Evolutionary conservation across 2,797 vertebrate species (phyloP).

Genomic region (Acrossocheilus wenchowensis): DNA sequence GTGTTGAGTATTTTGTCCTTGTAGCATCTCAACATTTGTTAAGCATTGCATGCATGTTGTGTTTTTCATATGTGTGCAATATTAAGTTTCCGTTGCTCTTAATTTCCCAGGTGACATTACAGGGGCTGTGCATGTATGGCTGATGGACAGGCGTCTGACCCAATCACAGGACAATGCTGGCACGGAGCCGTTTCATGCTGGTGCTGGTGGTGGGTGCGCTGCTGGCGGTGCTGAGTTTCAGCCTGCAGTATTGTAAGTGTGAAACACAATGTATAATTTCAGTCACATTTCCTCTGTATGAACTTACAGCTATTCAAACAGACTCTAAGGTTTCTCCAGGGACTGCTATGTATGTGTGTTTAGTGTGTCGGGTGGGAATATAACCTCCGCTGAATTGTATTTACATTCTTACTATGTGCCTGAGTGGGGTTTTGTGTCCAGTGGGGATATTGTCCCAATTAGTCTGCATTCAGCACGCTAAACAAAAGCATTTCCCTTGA

Average conservation of each 20-base stretch:
- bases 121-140: conserved; percentile 50
- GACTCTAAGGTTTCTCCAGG: conserved; percentile 14
- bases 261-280: conserved; percentile 31
- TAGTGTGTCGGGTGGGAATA: conserved; percentile 33
- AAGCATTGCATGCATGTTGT: background rate
- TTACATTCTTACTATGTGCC: conserved; percentile 48
- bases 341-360: conserved; percentile 59
- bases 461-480: conserved; percentile 17
- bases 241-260: conserved; percentile 68
- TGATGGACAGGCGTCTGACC: conserved; percentile 55
- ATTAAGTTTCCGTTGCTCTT: conserved; percentile 24
- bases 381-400: background rate
- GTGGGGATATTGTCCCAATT: conserved; percentile 52
- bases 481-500: conserved; percentile 49
- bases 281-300: conserved; percentile 21
- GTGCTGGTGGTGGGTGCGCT: conserved; percentile 57
- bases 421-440: conserved; percentile 68
- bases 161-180: conserved; percentile 62
- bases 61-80: conserved; percentile 9
- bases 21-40: conserved; percentile 1
- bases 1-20: background rate
- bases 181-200: conserved; percentile 61
- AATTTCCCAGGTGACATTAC: conserved; percentile 39
- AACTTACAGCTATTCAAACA: background rate
- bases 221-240: conserved; percentile 62